phyloP scores from a whole-genome alignment of 2,797 vertebrate species.

The Notolepis coatsorum region DNA sequence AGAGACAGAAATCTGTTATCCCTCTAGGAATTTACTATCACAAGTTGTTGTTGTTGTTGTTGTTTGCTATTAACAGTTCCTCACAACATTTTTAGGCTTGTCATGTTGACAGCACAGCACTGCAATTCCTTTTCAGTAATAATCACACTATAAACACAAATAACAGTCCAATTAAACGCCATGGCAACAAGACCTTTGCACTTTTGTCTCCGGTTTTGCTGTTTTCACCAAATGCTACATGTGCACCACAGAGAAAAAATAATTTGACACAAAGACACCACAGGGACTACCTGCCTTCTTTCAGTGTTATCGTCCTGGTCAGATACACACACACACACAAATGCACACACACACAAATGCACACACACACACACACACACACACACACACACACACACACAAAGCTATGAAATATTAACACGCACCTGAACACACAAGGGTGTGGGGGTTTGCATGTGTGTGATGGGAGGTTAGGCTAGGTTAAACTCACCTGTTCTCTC shows the following conservation, averaged over 20 bases:
- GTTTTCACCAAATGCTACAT: background rate
- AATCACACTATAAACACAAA: background rate
- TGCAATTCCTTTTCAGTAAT: background rate
- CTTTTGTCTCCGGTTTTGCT: slow-evolving; percentile 22
- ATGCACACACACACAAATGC: background rate
- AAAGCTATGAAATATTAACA: slow-evolving; percentile 72
- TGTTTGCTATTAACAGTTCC: slow-evolving; percentile 55
- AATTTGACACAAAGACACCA: slow-evolving; percentile 25
- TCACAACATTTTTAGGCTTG: slow-evolving; percentile 12
- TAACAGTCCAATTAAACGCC: slow-evolving; percentile 5
- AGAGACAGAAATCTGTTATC: slow-evolving; percentile 54
- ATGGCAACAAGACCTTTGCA: background rate
- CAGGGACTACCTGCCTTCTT: slow-evolving; percentile 32
- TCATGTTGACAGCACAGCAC: background rate
- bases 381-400: slow-evolving; percentile 19
- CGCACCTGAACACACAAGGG: slow-evolving; percentile 44
- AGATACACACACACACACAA: background rate
- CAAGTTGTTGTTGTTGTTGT: too few species aligned
- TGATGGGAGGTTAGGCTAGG: slow-evolving; percentile 33
- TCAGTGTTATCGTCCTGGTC: slow-evolving; percentile 36
- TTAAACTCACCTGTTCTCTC: slow-evolving; percentile 72
- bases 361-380: slow-evolving; percentile 19
- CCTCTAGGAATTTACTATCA: slow-evolving; percentile 52
- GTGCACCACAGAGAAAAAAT: slow-evolving; percentile 7
- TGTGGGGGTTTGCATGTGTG: slow-evolving; percentile 4